Evolutionary conservation across 2,888 invertebrate species (phyloP), one percentile per base, ranked within the genome.

Genomic region (Entomobrya multifasciata): DNA sequence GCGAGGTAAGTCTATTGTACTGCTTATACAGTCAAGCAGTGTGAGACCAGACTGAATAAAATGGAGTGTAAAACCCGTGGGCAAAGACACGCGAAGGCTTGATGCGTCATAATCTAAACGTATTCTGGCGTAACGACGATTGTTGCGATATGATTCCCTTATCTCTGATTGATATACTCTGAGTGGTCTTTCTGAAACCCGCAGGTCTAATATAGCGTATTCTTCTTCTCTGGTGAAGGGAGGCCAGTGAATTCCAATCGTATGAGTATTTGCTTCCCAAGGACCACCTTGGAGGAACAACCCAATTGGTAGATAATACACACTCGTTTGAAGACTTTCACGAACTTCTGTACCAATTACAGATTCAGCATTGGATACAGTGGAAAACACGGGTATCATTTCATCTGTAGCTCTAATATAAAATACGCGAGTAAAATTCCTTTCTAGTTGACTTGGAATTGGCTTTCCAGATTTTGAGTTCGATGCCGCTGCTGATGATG

Each of bases 231-330:
- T 80, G 22, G 89, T 79, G 20, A 88, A 79, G n/a, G 87, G 83
- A 10, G 89, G 91, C 91, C 91, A 91, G 57, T 89, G 89, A 30
- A 91, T 91, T 27, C 89, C 91, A 52, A 90, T 52, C 22, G 84
- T 88, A 78, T 86, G 84, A 41, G 89, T 87, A 74, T 85, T 86
- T 44, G 87, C 70, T 83, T 89, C 87, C 89, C 90, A 90, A 47
- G 86, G 80, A 22, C 82, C 83, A 13, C 90, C 90, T 60, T 87
- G 82, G n/a, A 91, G 83, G 44, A 91, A 90, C 6, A 91, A 72
- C 0, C 91, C 90, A 49, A 90, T 87, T 13, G 91, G 91, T 62
- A 90, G 88, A 30, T 88, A 74, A 80, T 88, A 91, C 0, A 91
- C 89, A 62, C 90, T 88, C 8, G 86, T 77, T 44, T 88, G 86